Conservation (phyloP, 2,113 vertebrate genomes). For the Pterocles orientalis region DNA sequence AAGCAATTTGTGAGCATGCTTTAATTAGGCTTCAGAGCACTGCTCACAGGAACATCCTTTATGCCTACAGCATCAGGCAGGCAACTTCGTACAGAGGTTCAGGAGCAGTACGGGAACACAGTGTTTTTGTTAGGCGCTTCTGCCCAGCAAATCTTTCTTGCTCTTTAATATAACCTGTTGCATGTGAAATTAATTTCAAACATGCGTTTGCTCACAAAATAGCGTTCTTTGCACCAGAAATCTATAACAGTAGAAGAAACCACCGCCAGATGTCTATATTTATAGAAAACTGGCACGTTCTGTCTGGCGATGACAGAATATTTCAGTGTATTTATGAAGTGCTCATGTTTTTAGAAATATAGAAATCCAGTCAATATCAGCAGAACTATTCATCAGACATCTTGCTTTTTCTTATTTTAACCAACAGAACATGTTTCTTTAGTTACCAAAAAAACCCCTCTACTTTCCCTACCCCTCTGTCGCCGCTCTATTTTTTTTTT, state of each 20-base stretch:
- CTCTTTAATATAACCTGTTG: not conserved
- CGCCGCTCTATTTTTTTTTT: accelerated
- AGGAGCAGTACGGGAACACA: not conserved
- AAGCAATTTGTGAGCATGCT: not conserved
- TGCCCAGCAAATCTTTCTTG: not conserved
- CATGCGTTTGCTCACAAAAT: conserved; percentile 23
- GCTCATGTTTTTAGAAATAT: conserved; percentile 31
- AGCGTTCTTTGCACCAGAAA: conserved; percentile 39
- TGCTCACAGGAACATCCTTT: not conserved
- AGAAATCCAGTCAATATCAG: conserved; percentile 46
- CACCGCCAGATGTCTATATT: conserved; percentile 43
- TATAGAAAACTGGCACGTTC: conserved; percentile 17
- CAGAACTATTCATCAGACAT: conserved; percentile 16
- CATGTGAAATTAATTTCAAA: conserved; percentile 58
- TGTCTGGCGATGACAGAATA: conserved; percentile 37
- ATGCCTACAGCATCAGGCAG: not conserved
- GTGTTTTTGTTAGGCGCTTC: not conserved
- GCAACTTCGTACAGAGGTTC: not conserved
- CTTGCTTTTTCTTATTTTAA: not conserved
- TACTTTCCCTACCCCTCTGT: not conserved
- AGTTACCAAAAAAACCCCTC: not conserved
- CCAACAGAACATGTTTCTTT: conserved; percentile 20
- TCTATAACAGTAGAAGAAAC: conserved; percentile 34
- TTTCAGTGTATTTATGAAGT: conserved; percentile 64
- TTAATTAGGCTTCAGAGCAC: not conserved